A percentile compares a stretch with the other conserved stretches of the same genome.
Evolutionary conservation across 2,888 invertebrate genomes (phyloP).

Genomic region (Gastracanthus pulcherrimus): DNA sequence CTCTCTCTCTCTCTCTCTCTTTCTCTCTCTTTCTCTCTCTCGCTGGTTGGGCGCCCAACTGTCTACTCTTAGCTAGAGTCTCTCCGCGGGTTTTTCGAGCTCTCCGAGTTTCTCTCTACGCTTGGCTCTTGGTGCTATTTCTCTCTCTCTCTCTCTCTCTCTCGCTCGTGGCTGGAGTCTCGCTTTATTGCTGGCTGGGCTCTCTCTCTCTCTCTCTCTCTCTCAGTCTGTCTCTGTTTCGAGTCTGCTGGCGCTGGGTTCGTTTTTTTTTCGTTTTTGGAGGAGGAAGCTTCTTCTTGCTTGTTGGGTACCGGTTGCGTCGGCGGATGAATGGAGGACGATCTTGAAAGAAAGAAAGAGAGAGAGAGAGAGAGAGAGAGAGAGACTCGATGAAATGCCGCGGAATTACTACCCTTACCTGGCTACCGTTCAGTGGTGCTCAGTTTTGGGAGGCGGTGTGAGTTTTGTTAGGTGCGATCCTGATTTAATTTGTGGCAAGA

Average conservation of each 20-base stretch:
- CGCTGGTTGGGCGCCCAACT: conserved; percentile 69
- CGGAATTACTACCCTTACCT: conserved; percentile 55
- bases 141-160: conserved; percentile 19
- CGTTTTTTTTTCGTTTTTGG: conserved; percentile 13
- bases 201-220: conserved; percentile 48
- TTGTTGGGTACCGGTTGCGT: conserved; percentile 38
- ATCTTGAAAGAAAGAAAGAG: conserved; percentile 9
- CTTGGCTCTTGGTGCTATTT: conserved; percentile 21
- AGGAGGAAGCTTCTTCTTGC: conserved; percentile 1
- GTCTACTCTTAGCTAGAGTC: conserved; percentile 61
- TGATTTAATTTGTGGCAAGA: too few species aligned
- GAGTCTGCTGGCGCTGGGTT: conserved; percentile 28
- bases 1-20: conserved; percentile 46
- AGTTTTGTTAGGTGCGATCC: not conserved
- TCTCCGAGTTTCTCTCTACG: conserved; percentile 17
- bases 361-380: not conserved
- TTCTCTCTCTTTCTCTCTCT: conserved; percentile 53
- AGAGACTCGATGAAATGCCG: conserved; percentile 32
- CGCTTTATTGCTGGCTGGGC: conserved; percentile 8
- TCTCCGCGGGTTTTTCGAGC: conserved; percentile 20
- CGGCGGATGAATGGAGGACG: conserved; percentile 39
- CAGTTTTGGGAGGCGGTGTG: conserved; percentile 8
- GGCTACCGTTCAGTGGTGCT: conserved; percentile 58
- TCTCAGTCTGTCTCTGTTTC: conserved; percentile 46
- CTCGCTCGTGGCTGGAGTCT: conserved; percentile 26